Evolutionary conservation across 2,113 vertebrate genomes (phyloP), one percentile per base, ranked within the genome.

Genomic region (Cathartes aura): DNA sequence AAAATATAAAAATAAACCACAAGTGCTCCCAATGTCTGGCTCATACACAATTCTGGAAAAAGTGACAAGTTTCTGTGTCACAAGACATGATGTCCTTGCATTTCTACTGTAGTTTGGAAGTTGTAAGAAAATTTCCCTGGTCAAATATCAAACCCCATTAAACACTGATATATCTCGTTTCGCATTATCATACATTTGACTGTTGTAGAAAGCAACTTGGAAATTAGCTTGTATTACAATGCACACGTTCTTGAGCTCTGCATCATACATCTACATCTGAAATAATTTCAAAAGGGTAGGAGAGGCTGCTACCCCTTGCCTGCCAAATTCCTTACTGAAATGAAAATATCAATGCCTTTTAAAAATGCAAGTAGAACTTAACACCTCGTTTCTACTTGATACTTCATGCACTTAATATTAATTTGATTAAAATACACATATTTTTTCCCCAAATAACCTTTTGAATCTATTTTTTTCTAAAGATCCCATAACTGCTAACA

Each of bases 391-490:
- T 75, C 55, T 71, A 53, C 24, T 64, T 63, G 23, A 45, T 22
- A 58, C 22, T 52, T 90, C 59, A 84, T 23, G 8, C 30, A 58
- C 30, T 91, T 90, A 80, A 40, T 34, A 53, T 7, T 81, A 38
- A 87, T 52, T 59, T 50, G 8, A 63, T 32, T 89, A 15, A 58
- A 72, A 70, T 9, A 40, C 7, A 40, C 7, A 30, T 45, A 32
- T 36, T 34, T 15, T 13, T 8, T n/a, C 3, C 52, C 82, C 36
- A 70, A 87, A 63, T 40, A 96, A 76, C n/a, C 32, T 60, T 87
- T 76, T 52, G 24, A 73, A 93, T 89, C n/a, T 71, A 27, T 95
- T 94, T 92, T 92, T 67, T 87, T 8, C 64, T 93, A 83, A 95
- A 95, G 87, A 90, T 50, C 6, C 24, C 64, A 12, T 32, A 94